phyloP scores from a whole-genome alignment of 2,888 invertebrate genomes.

The Heliconius charithonia region DNA sequence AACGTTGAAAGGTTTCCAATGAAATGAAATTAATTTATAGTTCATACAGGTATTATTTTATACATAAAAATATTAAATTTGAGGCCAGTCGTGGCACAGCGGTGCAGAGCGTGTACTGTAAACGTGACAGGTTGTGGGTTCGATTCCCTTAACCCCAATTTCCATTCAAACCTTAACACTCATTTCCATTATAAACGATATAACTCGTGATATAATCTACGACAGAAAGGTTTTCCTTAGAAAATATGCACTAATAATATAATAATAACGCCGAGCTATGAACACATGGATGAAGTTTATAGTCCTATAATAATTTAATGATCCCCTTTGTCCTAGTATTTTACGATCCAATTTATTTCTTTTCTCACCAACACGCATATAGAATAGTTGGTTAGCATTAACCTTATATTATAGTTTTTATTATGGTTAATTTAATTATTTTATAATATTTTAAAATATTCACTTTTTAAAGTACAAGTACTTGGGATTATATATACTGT shows the following conservation, averaged over 20 bases:
- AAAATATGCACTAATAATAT: conserved; percentile 22
- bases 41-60: background rate
- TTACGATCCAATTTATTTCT: conserved; percentile 26
- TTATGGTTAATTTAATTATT: no score
- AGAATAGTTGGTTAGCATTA: conserved; percentile 4
- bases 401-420: background rate
- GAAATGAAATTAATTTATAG: conserved; percentile 4
- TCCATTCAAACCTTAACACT: background rate
- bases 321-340: conserved; percentile 14
- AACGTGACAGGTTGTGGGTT: no score
- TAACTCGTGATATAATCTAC: background rate
- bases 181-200: background rate
- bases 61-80: no score
- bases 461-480: no score
- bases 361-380: conserved; percentile 6
- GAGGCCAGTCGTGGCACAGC: no score
- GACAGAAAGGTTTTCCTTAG: background rate
- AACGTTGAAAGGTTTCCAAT: conserved; percentile 3
- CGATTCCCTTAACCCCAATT: background rate
- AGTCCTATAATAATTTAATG: conserved; percentile 26
- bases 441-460: no score
- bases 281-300: conserved; percentile 24
- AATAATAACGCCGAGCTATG: conserved; percentile 23
- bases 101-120: no score
- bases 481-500: no score